Conservation (phyloP, 2,888 invertebrate genomes). For the Rhodophaea formosa region DNA sequence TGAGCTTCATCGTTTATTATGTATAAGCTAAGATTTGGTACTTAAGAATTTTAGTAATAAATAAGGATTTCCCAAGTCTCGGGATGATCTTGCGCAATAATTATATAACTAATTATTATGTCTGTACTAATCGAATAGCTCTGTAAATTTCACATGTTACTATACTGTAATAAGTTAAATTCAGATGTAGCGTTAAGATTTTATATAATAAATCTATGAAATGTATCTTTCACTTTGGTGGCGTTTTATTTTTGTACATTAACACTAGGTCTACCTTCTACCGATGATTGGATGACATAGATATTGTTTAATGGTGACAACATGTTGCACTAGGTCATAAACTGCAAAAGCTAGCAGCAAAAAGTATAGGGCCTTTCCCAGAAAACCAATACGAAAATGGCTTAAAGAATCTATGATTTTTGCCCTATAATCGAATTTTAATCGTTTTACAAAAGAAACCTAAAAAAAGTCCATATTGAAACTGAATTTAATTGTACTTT, state of each 20-base stretch:
- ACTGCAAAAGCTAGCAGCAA: too few relatives aligned
- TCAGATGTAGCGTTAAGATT: constrained; percentile 78
- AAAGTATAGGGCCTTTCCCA: too few relatives aligned
- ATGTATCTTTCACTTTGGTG: constrained; percentile 66
- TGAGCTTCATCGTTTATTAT: constrained; percentile 78
- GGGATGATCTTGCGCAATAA: constrained; percentile 77
- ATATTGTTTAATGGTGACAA: too few relatives aligned
- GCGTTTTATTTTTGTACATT: constrained; percentile 46
- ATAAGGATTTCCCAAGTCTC: constrained; percentile 55
- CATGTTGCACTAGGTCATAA: too few relatives aligned
- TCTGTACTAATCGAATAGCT: constrained; percentile 74
- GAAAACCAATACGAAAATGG: too few relatives aligned
- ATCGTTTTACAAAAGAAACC: too few relatives aligned
- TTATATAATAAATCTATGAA: constrained; percentile 81
- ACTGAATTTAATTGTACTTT: too few relatives aligned
- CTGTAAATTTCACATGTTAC: constrained; percentile 80
- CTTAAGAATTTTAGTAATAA: constrained; percentile 68
- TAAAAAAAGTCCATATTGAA: too few relatives aligned
- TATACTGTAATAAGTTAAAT: constrained; percentile 71
- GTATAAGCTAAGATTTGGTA: constrained; percentile 66
- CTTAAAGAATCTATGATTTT: too few relatives aligned
- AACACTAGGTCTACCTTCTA: too few relatives aligned
- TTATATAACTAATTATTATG: constrained; percentile 75
- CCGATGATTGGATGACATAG: too few relatives aligned
- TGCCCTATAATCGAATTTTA: too few relatives aligned